Base-by-base conservation (phyloP, 2,888 invertebrate species). In the Caenorhabditis macrosperma region DNA sequence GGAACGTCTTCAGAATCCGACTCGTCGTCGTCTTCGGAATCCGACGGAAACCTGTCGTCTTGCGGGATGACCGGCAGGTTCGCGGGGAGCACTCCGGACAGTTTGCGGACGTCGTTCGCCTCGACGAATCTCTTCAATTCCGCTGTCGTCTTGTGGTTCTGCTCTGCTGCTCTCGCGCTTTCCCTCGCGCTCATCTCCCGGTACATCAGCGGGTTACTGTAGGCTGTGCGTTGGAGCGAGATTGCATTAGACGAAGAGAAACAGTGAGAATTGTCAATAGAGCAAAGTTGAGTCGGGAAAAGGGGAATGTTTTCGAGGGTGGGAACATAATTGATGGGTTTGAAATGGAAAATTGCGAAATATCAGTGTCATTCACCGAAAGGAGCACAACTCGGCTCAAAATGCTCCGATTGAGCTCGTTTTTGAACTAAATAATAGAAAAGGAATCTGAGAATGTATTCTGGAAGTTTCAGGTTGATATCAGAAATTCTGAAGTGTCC, bases 161-260 rank as follows among this genome's bases (percentile, higher is more conserved):
- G 9, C 20, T 44, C 44, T 0, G 63, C 41, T 10, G 55, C 35
- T 26, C 63, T 24, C 15, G 63, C 63, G 30, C 63, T 64, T 26
- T 69, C 77, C 5, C 68, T 28, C 12, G 63, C 72, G 22, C 78
- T 75, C 81, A 83, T 81, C 48, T 81, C 75, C 30, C 83, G 83
- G 46, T 83, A 83, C 78, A 83, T 83, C 28, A 33, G 4, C 6
- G 20, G 52, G 28, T 12, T 7, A 50, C n/a, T n/a, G n/a, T n/a
- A n/a, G n/a, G n/a, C n/a, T n/a, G n/a, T n/a, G 38, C 20, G 52
- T n/a, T 35, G 24, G 38, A 3, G 38, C 4, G 28, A 22, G 33
- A 20, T 35, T 33, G 15, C 38, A 20, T n/a, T n/a, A n/a, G n/a
- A n/a, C n/a, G n/a, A n/a, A n/a, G n/a, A n/a, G n/a, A n/a, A 24